Base-by-base conservation (phyloP, 1,140 invertebrate genomes). In the Oedothorax gibbosus region DNA sequence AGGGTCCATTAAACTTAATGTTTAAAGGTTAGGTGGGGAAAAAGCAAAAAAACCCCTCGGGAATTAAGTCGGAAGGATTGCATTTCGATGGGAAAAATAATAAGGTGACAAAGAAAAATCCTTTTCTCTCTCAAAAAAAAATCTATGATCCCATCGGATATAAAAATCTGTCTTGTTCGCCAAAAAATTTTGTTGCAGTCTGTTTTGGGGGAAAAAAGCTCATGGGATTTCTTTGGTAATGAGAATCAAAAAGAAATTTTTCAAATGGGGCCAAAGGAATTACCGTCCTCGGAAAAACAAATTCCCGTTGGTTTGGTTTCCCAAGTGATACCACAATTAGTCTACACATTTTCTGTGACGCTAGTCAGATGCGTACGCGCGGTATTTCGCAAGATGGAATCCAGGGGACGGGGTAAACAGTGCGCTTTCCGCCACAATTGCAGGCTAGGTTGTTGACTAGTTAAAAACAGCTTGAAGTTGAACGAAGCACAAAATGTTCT, bases 351-450 rank as follows among this genome's bases (percentile, higher is more conserved):
- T n/a, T n/a, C n/a, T n/a, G n/a, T n/a, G n/a, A n/a, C n/a, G n/a
- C 56, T 1, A 82, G 68, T 65, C 18, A 72, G 57, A 65, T 20
- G 80, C 80, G 51, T 82, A 82, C 73, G 54, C 35, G 49, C 69
- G 53, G 10, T 21, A n/a, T 72, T 73, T 69, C 21, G 14, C 57
- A 57, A 21, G 77, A 51, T 15, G 50, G n/a, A 64, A 66, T 54
- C 35, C 64, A 49, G 15, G 49, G 62, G 51, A 9, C 3, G 76
- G 18, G 12, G 76, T 68, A n/a, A 11, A 79, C 15, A 20, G 62
- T 79, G 11, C 76, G 35, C 8, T 65, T 7, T 20, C 35, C 6
- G 35, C 57, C 66, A 54, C 35, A 9, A 64, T 75, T 0, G 69
- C 57, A 0, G 69, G 20, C 7, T 73, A 62, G 18, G 12, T 83